Evolutionary conservation across 2,797 vertebrate species (phyloP), one percentile per base, ranked within the genome.

Genomic region (Denticeps clupeoides): DNA sequence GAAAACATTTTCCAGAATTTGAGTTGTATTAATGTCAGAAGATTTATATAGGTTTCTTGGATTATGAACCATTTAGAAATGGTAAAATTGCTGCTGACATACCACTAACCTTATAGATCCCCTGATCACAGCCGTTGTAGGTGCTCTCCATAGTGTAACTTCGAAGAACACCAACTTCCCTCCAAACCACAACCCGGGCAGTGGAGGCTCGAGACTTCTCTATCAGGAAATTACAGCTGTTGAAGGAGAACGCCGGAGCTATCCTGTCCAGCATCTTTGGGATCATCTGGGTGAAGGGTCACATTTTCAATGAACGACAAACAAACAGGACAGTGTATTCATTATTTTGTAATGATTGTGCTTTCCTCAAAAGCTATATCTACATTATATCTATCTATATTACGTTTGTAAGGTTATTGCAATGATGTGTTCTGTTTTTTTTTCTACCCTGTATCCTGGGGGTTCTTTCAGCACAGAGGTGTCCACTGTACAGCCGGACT

Each of bases 121-220:
- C 93, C 1, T 93, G 91, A 77, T 84, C 83, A 27, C 88, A 96
- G 32, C 92, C 90, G 0, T 91, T 90, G 74, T 84, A 94, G 1
- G 89, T 92, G 64, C 82, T 92, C 55, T 97, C 93, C 91, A 97
- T 90, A 49, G 93, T 97, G 58, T 94, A 97, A 71, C 92, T 95
- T 51, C 86, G 81, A 43, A 87, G 64, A 8, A 96, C 87, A 0
- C 90, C 88, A 40, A 97, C 86, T 60, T 97, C 93, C 51, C 82
- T 80, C 93, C 93, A 96, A 3, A 90, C 87, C 32, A 93, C 92
- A 13, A 95, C 87, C 1, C 91, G 75, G 0, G 93, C 92, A 0
- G 93, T 96, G 0, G 92, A 80, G 0, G 81, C 86, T 1, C 91
- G 83, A 0, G 91, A 92, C 46, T 89, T 93, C 74, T 97, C 92